Conservation (phyloP, 2,113 vertebrate genomes). For the Egretta garzetta region DNA sequence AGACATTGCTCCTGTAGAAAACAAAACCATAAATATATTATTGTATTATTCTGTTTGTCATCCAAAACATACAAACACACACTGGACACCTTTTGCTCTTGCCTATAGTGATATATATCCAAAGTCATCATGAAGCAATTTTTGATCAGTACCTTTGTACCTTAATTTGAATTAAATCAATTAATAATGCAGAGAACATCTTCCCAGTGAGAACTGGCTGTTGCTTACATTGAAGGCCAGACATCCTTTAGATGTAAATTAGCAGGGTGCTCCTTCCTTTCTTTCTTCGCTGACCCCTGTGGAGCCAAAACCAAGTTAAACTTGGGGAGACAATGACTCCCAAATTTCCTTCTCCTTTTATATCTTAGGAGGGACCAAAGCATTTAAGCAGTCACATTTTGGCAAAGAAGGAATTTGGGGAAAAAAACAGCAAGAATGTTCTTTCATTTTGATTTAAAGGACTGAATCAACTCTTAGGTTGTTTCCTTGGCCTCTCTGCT, state of each 20-base stretch:
- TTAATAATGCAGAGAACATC: neutral
- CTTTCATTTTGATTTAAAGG: neutral
- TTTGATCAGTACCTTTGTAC: neutral
- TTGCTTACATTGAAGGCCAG: neutral
- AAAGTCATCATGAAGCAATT: neutral
- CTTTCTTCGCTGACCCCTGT: neutral
- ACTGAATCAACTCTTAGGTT: neutral
- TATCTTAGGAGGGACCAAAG: neutral
- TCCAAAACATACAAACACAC: neutral
- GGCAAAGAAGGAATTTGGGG: neutral
- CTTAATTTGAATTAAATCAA: neutral
- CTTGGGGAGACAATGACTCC: neutral
- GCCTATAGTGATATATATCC: neutral
- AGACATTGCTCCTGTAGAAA: slow-evolving; percentile 82
- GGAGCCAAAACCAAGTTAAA: neutral
- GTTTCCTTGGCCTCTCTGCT: neutral
- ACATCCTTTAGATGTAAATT: neutral
- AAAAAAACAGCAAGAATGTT: neutral
- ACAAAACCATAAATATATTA: neutral
- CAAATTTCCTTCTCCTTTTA: neutral
- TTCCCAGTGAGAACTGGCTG: neutral
- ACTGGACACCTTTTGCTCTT: neutral
- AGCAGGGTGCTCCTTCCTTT: neutral
- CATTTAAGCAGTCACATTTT: neutral
- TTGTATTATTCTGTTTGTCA: neutral